Evolutionary conservation across 2,797 vertebrate species (phyloP).

Genomic region (Lindbergichthys nudifrons): DNA sequence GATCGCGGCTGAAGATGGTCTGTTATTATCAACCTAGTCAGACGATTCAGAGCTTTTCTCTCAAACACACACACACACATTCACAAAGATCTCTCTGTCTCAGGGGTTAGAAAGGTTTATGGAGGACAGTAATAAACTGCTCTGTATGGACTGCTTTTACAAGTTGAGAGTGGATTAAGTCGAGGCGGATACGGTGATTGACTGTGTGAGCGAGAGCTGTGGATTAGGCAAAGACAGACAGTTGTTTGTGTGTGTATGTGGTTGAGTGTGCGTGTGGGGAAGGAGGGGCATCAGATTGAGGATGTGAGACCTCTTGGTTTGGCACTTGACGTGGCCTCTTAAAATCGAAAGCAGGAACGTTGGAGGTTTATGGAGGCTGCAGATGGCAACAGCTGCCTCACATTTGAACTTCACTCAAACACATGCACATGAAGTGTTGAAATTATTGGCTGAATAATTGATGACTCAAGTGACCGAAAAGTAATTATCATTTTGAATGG

Average conservation of each 20-base stretch:
- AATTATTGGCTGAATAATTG: slow-evolving; percentile 12
- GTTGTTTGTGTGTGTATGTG: slow-evolving; percentile 3
- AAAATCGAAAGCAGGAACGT: slow-evolving; percentile 43
- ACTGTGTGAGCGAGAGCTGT: slow-evolving; percentile 28
- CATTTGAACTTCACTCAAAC: slow-evolving; percentile 38
- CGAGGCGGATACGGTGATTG: slow-evolving; percentile 42
- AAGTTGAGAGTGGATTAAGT: slow-evolving; percentile 40
- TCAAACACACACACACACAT: slow-evolving; percentile 1
- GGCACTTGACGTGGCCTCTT: slow-evolving; percentile 56
- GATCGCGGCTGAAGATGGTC: slow-evolving; percentile 56
- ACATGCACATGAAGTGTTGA: slow-evolving; percentile 19
- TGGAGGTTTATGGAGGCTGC: slow-evolving; percentile 51
- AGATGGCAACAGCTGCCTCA: slow-evolving; percentile 49
- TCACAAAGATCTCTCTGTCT: slow-evolving; percentile 52
- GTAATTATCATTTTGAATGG: neutral
- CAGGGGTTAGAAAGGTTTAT: slow-evolving; percentile 56
- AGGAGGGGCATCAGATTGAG: slow-evolving; percentile 22
- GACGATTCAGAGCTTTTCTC: slow-evolving; percentile 50
- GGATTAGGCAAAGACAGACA: slow-evolving; percentile 17
- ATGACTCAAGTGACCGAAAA: neutral
- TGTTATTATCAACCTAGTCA: slow-evolving; percentile 73
- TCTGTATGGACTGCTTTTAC: slow-evolving; percentile 47
- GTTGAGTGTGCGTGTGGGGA: slow-evolving; percentile 12
- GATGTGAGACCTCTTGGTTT: slow-evolving; percentile 41
- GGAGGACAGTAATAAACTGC: slow-evolving; percentile 48